These are phyloP conservation scores for Percopsis omiscomaycus DNA, from an alignment of 2,797 vertebrate genomes.

Conservation along the genomic window DNA sequence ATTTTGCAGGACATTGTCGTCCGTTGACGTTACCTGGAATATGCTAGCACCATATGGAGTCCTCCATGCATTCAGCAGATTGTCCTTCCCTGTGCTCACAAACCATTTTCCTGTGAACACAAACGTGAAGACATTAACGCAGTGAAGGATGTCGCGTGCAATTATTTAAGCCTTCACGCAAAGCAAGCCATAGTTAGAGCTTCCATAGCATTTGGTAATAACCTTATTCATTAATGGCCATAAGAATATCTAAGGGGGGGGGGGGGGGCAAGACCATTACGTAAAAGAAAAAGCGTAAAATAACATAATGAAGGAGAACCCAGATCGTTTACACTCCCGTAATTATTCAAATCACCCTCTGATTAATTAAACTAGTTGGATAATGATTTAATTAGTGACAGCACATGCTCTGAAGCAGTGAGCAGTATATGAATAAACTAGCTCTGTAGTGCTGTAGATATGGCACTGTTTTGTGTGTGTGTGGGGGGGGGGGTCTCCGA, in stretches of 20 bases:
- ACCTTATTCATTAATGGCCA: constrained; percentile 25
- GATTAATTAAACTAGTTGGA: constrained; percentile 67
- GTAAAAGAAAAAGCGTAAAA: constrained; percentile 49
- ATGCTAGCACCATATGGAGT: constrained; percentile 86
- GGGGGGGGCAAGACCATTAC: constrained; percentile 20
- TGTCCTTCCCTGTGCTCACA: constrained; percentile 86
- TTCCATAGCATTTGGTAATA: constrained; percentile 12
- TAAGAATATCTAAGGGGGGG: constrained; percentile 19
- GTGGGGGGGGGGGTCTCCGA: constrained; percentile 22
- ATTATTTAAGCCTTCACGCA: constrained; percentile 1
- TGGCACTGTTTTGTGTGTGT: constrained; percentile 17
- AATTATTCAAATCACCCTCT: constrained; percentile 65
- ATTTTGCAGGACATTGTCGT: background rate
- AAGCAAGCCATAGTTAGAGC: background rate
- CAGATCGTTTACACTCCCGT: constrained; percentile 50
- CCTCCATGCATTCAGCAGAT: constrained; percentile 85
- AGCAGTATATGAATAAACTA: constrained; percentile 41
- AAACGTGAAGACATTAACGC: constrained; percentile 37
- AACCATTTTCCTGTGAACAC: constrained; percentile 83
- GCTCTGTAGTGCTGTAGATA: constrained; percentile 41
- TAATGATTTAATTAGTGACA: constrained; percentile 69
- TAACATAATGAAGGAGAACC: constrained; percentile 47
- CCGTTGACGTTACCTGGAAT: constrained; percentile 76
- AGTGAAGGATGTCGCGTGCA: constrained; percentile 35
- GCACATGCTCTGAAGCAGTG: constrained; percentile 44